Evolutionary conservation across 2,113 vertebrate genomes (phyloP).

Genomic region (Rafetus swinhoei): DNA sequence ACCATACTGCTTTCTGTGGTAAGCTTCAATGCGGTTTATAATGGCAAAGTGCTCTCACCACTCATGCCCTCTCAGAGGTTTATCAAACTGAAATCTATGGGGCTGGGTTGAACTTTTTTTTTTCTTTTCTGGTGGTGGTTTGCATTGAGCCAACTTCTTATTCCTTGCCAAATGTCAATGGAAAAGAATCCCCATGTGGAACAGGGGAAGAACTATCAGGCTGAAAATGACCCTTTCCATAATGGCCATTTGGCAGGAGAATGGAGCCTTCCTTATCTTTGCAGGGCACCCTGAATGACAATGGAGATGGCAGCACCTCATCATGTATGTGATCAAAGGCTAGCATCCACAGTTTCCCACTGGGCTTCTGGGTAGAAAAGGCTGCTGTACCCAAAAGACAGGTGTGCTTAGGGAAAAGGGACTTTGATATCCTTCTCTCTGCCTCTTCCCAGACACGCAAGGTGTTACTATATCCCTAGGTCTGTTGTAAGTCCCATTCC

Average conservation of each 20-base stretch:
- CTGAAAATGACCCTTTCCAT: not conserved
- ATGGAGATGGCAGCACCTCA: fast-evolving
- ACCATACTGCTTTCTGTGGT: slow-evolving; percentile 50
- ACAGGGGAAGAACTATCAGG: not conserved
- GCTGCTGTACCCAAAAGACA: not conserved
- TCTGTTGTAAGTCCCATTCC: not conserved
- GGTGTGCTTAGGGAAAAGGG: not conserved
- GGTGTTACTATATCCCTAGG: not conserved
- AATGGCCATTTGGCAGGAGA: not conserved
- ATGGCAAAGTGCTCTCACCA: not conserved
- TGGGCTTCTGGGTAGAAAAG: not conserved
- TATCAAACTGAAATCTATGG: not conserved
- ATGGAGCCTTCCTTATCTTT: not conserved
- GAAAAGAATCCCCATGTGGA: not conserved
- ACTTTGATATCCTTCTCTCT: fast-evolving
- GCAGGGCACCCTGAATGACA: not conserved
- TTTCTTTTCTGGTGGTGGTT: slow-evolving; percentile 22
- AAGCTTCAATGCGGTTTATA: slow-evolving; percentile 52
- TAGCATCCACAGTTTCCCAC: not conserved
- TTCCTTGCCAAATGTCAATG: slow-evolving; percentile 16
- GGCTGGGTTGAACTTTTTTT: slow-evolving; percentile 16
- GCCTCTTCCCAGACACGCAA: not conserved
- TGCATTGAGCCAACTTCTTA: slow-evolving; percentile 11
- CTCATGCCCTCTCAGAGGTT: slow-evolving; percentile 28
- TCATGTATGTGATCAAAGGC: no score